Evolutionary conservation across 1,140 invertebrate genomes (phyloP).

Genomic region (Drosophila takahashii): DNA sequence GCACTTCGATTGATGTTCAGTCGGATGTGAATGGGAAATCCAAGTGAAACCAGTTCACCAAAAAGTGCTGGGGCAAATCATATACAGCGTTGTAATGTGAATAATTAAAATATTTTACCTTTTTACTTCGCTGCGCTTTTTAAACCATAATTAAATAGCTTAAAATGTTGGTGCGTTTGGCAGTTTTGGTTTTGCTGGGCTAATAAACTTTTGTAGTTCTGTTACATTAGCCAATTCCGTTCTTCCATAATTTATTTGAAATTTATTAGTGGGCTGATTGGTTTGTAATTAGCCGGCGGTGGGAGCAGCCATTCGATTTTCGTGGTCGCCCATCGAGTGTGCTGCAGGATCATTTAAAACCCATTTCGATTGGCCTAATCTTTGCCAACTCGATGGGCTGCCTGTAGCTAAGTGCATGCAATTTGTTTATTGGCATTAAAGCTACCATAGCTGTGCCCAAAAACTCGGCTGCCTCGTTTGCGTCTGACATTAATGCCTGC

Average conservation of each 20-base stretch:
- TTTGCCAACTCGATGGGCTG: constrained; percentile 4
- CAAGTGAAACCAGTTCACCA: not conserved
- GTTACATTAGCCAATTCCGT: constrained; percentile 24
- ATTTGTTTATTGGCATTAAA: constrained; percentile 41
- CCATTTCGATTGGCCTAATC: constrained; percentile 33
- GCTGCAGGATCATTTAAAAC: constrained; percentile 24
- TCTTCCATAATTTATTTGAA: constrained; percentile 56
- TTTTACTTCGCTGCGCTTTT: not conserved
- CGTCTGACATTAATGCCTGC: constrained; percentile 40
- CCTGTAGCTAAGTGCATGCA: constrained; percentile 29
- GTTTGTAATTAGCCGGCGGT: constrained; percentile 28
- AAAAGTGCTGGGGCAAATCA: constrained; percentile 48
- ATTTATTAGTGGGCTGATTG: constrained; percentile 51
- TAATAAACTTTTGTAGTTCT: constrained; percentile 16
- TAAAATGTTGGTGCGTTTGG: constrained; percentile 38
- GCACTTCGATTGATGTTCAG: constrained; percentile 39
- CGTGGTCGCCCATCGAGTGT: constrained; percentile 21
- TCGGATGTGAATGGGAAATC: not conserved
- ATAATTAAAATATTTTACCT: constrained; percentile 65
- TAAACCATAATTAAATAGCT: constrained; percentile 45
- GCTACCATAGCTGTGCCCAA: constrained; percentile 23
- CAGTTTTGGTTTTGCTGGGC: constrained; percentile 32
- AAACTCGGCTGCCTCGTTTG: constrained; percentile 10
- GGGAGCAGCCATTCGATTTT: constrained; percentile 6
- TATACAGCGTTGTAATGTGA: constrained; percentile 50